Base-by-base conservation (phyloP, 2,888 invertebrate species). In the Magallana nippona region DNA sequence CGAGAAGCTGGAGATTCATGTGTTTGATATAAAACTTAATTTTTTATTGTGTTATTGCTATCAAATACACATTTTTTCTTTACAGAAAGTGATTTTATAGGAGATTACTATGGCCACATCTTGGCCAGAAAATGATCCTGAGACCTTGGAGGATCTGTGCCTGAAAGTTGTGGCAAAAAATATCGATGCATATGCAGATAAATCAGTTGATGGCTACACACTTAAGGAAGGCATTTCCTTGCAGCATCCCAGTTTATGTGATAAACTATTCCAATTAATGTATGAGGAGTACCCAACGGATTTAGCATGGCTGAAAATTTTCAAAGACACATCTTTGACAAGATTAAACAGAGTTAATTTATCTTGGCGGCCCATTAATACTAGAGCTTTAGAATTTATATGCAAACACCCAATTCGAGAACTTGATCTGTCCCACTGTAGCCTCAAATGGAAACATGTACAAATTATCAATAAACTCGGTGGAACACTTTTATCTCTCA, bases 351-450 rank as follows among this genome's bases (percentile, higher is more conserved):
- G 88, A 17, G 83, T 91, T 11, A 88, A 89, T n/a, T 86, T 92
- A 27, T 85, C 55, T 77, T 63, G 71, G 78, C 44, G 60, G 32
- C 10, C 27, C 10, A 10, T 55, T 1, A 17, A 55, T 44, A 77
- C 71, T 10, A 15, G 22, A 11, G 8, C 62, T 84, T 94, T 98
- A 80, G 95, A 95, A 88, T 96, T 96, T 82, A 94, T 98, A 19
- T 95, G 97, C 93, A 95, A 95, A 81, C 98, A 98, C 94, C 96
- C 96, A 88, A 95, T 97, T 62, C 94, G 95, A 17, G 96, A 96
- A 87, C 94, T 98, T 79, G 97, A 97, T 89, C 95, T 98, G 87
- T 95, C 96, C 84, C 96, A 97, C 90, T 97, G 97, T 93, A 95
- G 95, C 87, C 96, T 85, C 3, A 77, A 63, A 19, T 77, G 77